Evolutionary conservation across 92 coral and sea anemone genomes (phyloP), one percentile per base, ranked within the genome.

Genomic region (Zoanthus gigantus): DNA sequence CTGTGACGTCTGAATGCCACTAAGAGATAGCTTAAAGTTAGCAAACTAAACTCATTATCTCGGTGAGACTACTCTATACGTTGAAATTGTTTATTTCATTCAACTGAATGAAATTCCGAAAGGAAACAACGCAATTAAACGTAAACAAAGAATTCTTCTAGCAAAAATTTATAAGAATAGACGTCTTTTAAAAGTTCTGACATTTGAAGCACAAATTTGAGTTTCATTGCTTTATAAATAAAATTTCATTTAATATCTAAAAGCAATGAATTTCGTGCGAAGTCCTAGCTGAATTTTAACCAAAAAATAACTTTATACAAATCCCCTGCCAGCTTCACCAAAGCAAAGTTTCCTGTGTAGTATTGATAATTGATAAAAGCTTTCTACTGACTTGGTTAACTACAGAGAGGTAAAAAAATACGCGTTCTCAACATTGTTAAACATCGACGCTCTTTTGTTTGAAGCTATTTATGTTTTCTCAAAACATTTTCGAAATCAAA

Each of bases 321-420:
- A 68, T 47, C 58, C 66, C 85, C 75, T 66, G 85, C 85, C 44
- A 81, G 74, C 42, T 81, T 45, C 50, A 50, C 85, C 85, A 81
- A 65, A 81, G 85, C 85, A 81, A 81, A 81, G 85, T 81, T 81
- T 81, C 85, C 85, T 81, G 85, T 81, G 42, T 81, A 81, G 31
- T 37, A 6, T 47, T 23, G 50, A 81, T 46, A 66, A 63, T 50
- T 45, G 58, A 81, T 46, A 73, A n/a, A 17, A 23, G 30, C 48
- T 81, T 81, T 81, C 76, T 81, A 74, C 75, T 66, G 63, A 45
- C 6, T 17, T 28, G 60, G 50, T 73, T 53, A 44, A 81, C 85
- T 45, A 74, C 76, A 66, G 85, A 28, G 85, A 63, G 18, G 16
- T 65, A 66, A 66, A 67, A 56, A 28, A 63, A 81, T 61, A 65